Evolutionary conservation across 2,888 invertebrate genomes (phyloP), one percentile per base, ranked within the genome.

Genomic region (Eupithecia subfuscata): DNA sequence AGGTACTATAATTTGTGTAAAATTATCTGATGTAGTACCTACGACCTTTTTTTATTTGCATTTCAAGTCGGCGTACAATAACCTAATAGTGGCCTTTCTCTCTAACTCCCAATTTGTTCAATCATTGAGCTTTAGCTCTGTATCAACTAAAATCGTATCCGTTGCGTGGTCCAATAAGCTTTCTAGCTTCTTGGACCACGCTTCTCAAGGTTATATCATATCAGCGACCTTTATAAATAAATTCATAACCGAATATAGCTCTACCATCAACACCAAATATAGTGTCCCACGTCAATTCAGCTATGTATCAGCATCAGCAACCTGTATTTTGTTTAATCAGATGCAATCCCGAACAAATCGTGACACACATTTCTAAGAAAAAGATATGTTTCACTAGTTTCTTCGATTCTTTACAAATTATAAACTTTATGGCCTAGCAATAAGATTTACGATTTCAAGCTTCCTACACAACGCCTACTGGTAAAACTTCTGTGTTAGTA

Each of bases 341-440:
- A 75, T 73, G 74, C 34, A 43, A 37, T 74, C 69, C 63, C 71
- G 43, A 45, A 73, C 72, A 73, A 79, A 75, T 64, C 69, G 72
- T 74, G 74, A 78, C 78, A 71, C 71, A 76, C 69, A 73, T 69
- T 79, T 80, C 80, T 76, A 12, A 45, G 77, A 76, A 77, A 65
- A 34, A 34, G 71, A 69, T 71, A 67, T 72, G 63, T 68, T 64
- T 67, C 48, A 68, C 60, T 65, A 56, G 18, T 64, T 25, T 40
- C 70, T 56, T 43, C 4, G 14, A 22, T 74, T 69, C 68, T 65
- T 52, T 25, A 34, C 69, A 34, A 77, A 72, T 69, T 72, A 63
- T 70, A 63, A 63, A 75, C 77, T 75, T 75, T 73, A 75, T 68
- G 67, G 48, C 68, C 52, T 64, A 43, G 60, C 34, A 63, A 70